Evolutionary conservation across 2,888 invertebrate species (phyloP), one percentile per base, ranked within the genome.

Genomic region (Mesorhabditis sp.): DNA sequence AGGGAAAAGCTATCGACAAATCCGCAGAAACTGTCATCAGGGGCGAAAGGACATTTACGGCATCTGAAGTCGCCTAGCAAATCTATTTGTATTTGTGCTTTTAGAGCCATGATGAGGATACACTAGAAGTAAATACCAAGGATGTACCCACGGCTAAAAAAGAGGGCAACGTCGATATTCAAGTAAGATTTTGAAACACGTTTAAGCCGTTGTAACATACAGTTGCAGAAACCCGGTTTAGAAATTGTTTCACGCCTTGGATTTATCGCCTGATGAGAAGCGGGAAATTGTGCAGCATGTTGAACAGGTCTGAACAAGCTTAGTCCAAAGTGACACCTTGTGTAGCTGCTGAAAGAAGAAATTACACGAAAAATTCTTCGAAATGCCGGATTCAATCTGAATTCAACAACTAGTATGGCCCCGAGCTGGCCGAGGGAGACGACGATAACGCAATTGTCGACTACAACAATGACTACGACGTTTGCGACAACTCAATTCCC

Each of bases 61-160:
- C 7, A 50, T 50, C 28, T 28, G 28, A 28, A 28, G 28, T 28
- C 28, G 28, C 28, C 28, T 28, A 28, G 28, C 28, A 28, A 28
- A 28, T 28, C 2, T 28, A 28, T 28, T 28, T 28, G 28, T 28
- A 28, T 28, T 28, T 28, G 2, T 28, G 28, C 28, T 28, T 50
- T 50, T n/a, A 50, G 58, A 50, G 58, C 58, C 58, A 50, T 50
- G 58, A 50, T 50, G 58, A 50, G n/a, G n/a, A 50, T 50, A 13
- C 58, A 1, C 28, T 28, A 13, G 58, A 50, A n/a, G 58, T 13
- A 2, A 50, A 50, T 50, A n/a, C 58, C n/a, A 50, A n/a, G n/a
- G 58, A 50, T n/a, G n/a, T 50, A 13, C n/a, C 58, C n/a, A 50
- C n/a, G 10, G n/a, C 7, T 50, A 50, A 50, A n/a, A 50, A 50